These are phyloP conservation scores for Passer montanus DNA, from an alignment of 2,113 vertebrate species.

Conservation along the genomic window DNA sequence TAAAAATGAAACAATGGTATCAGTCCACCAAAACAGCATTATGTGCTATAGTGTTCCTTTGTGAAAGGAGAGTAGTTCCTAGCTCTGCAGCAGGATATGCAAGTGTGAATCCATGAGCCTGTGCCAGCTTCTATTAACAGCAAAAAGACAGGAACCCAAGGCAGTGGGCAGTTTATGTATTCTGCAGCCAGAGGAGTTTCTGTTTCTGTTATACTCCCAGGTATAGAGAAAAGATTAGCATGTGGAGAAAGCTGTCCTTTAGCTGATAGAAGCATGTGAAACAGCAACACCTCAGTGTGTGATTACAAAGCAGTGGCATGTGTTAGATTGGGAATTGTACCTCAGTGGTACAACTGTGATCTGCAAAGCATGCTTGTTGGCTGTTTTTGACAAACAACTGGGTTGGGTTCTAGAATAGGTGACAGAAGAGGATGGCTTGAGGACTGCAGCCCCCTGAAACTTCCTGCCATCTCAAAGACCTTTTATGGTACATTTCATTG, in stretches of 20 bases:
- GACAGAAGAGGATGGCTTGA: not conserved
- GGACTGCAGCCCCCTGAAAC: not conserved
- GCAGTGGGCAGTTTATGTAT: not conserved
- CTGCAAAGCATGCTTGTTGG: rapidly evolving
- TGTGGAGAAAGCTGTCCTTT: not conserved
- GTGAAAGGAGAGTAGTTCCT: not conserved
- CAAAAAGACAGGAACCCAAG: not conserved
- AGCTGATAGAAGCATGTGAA: not conserved
- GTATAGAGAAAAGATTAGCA: not conserved
- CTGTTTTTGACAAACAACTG: not conserved
- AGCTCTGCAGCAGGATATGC: not conserved
- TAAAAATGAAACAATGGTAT: not conserved
- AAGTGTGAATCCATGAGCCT: not conserved
- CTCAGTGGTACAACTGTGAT: not conserved
- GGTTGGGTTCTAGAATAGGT: not conserved
- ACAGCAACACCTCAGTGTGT: not conserved
- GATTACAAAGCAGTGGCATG: not conserved
- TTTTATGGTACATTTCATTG: not conserved
- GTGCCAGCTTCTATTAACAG: not conserved
- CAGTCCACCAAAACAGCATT: not conserved
- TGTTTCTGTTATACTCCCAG: slow-evolving; percentile 2
- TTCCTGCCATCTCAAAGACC: not conserved
- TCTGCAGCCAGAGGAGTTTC: not conserved
- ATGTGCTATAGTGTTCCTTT: not conserved
- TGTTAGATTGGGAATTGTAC: rapidly evolving